Percentiles rank a stretch among this genome's conserved stretches.
Evolutionary conservation across 2,888 invertebrate species (phyloP).

Genomic region (Caenorhabditis sulstoni): DNA sequence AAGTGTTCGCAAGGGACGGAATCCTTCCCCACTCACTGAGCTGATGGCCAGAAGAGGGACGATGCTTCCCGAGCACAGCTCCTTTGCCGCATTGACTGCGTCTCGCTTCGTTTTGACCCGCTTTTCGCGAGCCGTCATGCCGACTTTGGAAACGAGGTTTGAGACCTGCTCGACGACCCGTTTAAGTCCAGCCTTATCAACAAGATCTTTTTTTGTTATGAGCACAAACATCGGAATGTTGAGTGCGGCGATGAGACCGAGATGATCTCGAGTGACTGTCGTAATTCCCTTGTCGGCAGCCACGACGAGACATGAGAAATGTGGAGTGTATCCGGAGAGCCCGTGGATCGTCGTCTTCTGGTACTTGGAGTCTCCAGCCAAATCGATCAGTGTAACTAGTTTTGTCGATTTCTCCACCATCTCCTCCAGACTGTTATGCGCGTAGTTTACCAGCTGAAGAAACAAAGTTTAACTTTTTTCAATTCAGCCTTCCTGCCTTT

Average conservation of each 20-base stretch:
- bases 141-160: constrained; percentile 64
- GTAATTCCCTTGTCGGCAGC: constrained; percentile 85
- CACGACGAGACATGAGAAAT: constrained; percentile 86
- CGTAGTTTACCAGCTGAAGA: constrained; percentile 76
- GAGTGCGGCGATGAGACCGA: constrained; percentile 85
- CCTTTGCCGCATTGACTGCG: constrained; percentile 85
- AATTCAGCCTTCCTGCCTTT: background rate
- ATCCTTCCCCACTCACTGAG: constrained; percentile 90
- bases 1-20: constrained; percentile 83
- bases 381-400: constrained; percentile 93
- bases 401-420: constrained; percentile 94
- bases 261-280: constrained; percentile 89
- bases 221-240: constrained; percentile 91
- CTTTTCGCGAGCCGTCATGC: constrained; percentile 62
- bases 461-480: background rate
- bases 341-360: constrained; percentile 95
- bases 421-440: constrained; percentile 83
- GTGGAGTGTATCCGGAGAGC: constrained; percentile 82
- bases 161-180: constrained; percentile 60
- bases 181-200: constrained; percentile 82
- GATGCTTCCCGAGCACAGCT: constrained; percentile 82
- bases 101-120: constrained; percentile 71
- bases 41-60: constrained; percentile 85
- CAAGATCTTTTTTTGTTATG: constrained; percentile 93
- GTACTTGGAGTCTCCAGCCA: constrained; percentile 96